phyloP scores from a whole-genome alignment of 2,797 vertebrate genomes.

The Danio tinwini region DNA sequence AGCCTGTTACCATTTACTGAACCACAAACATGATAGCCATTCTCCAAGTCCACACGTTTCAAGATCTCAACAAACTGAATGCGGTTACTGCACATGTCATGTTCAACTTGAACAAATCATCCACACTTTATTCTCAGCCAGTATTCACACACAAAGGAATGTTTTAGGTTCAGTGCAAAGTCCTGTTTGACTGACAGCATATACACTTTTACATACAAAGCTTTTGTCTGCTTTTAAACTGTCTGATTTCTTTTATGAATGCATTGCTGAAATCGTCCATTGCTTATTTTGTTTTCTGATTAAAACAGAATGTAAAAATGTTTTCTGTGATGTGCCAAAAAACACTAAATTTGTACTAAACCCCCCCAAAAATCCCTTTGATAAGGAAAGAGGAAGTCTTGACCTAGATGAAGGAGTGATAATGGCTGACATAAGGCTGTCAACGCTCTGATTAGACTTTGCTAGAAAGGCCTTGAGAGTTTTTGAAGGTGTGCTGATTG shows the following conservation, averaged over 20 bases:
- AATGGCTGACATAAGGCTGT: slow-evolving; percentile 26
- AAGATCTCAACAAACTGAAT: neutral
- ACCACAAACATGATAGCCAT: slow-evolving; percentile 22
- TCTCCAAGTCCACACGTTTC: neutral
- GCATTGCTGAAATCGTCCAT: neutral
- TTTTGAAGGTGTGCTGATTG: slow-evolving; percentile 56
- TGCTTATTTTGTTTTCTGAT: neutral
- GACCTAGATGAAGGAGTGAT: slow-evolving; percentile 16
- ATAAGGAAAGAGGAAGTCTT: neutral
- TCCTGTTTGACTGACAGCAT: too few species aligned
- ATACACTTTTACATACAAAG: neutral
- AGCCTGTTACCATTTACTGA: slow-evolving; percentile 21
- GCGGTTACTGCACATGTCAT: neutral
- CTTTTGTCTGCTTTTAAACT: neutral
- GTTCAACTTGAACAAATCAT: neutral
- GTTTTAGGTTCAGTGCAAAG: neutral
- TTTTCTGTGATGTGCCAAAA: neutral
- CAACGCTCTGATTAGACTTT: slow-evolving; percentile 47
- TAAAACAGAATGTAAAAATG: neutral
- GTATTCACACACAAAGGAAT: neutral
- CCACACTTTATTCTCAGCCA: neutral
- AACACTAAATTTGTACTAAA: neutral
- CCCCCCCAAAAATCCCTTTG: neutral
- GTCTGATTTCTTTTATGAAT: neutral
- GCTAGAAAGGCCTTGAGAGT: slow-evolving; percentile 23